A percentile compares a stretch with the other conserved stretches of the same genome.
Conservation (phyloP, 37 sponge, comb jelly and placozoan genomes). For the Agelas oroides region DNA sequence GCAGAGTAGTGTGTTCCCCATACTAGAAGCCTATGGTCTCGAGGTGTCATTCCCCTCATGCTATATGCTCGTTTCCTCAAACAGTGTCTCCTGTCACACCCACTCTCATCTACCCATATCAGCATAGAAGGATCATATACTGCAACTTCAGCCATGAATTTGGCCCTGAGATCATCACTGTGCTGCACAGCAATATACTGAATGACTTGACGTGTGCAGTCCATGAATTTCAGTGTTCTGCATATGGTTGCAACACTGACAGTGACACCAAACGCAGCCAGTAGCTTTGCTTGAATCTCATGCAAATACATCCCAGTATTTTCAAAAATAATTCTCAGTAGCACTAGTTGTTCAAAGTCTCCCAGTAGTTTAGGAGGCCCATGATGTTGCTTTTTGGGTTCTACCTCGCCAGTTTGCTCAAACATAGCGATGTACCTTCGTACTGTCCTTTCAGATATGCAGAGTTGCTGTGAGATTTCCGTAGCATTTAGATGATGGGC, state of each 20-base stretch:
- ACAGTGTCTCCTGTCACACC: slow-evolving; percentile 29
- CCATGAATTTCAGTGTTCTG: slow-evolving; percentile 30
- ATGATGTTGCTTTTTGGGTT: neutral
- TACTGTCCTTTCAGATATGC: slow-evolving; percentile 1
- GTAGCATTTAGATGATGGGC: neutral
- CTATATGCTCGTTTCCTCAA: slow-evolving; percentile 14
- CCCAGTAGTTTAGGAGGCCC: slow-evolving; percentile 27
- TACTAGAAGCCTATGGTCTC: slow-evolving; percentile 22
- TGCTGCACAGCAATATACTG: slow-evolving; percentile 23
- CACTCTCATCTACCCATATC: slow-evolving; percentile 39
- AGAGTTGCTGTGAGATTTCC: neutral
- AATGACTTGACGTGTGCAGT: slow-evolving; percentile 29
- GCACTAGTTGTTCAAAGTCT: slow-evolving; percentile 13
- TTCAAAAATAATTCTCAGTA: slow-evolving; percentile 13
- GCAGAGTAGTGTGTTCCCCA: slow-evolving; percentile 34
- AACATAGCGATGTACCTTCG: slow-evolving; percentile 15
- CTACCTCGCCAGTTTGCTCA: slow-evolving; percentile 27
- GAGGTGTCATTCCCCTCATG: slow-evolving; percentile 22
- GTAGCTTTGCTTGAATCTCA: slow-evolving; percentile 16
- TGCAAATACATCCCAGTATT: slow-evolving; percentile 18
- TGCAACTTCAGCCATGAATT: slow-evolving; percentile 42
- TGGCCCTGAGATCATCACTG: slow-evolving; percentile 16
- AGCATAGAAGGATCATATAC: slow-evolving; percentile 34
- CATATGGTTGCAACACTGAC: slow-evolving; percentile 13
- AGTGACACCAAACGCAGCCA: neutral